Evolutionary conservation across 1,140 invertebrate genomes (phyloP).

Genomic region (Ptiloglossa arizonensis): DNA sequence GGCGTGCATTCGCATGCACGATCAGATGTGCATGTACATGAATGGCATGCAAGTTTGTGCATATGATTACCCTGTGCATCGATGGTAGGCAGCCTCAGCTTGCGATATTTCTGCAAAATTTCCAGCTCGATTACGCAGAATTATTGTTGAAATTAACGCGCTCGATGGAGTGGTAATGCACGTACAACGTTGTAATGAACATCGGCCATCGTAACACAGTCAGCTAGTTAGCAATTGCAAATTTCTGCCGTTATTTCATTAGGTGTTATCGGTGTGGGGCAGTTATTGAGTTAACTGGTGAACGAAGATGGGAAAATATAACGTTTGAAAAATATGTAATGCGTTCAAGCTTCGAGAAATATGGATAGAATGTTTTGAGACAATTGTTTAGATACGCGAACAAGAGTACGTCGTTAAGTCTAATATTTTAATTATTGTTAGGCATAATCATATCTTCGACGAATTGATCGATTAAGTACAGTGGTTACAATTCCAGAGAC

Average conservation of each 20-base stretch:
- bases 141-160: slow-evolving; percentile 46
- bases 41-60: slow-evolving; percentile 40
- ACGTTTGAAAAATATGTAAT: not conserved
- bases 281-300: not conserved
- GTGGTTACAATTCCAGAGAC: no score
- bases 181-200: slow-evolving; percentile 34
- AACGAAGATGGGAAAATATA: not conserved
- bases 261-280: not conserved
- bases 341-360: no score
- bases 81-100: not conserved
- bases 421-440: no score
- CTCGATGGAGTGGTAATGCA: slow-evolving; percentile 1
- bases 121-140: slow-evolving; percentile 45
- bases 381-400: no score
- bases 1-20: slow-evolving; percentile 55
- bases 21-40: slow-evolving; percentile 35
- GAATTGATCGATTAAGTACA: no score
- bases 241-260: slow-evolving; percentile 44
- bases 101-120: slow-evolving; percentile 30
- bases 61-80: slow-evolving; percentile 25
- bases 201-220: not conserved
- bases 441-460: no score
- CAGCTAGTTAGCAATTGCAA: slow-evolving; percentile 1
- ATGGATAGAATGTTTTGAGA: no score
- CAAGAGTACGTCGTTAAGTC: no score